These are phyloP conservation scores for Fissipunctia ypsillon DNA, from an alignment of 2,888 invertebrate species.

Conservation along the genomic window DNA sequence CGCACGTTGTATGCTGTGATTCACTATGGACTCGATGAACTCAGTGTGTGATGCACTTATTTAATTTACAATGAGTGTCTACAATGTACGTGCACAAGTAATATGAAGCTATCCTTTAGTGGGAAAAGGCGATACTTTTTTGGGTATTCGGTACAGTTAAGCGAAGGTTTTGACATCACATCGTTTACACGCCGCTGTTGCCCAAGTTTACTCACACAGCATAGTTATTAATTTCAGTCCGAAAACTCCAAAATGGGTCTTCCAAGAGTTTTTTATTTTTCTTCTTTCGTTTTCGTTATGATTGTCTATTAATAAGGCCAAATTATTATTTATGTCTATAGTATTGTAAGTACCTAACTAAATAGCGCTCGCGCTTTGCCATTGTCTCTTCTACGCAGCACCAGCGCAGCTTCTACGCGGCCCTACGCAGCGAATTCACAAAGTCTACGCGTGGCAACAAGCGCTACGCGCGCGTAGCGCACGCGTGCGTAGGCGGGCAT, in stretches of 20 bases:
- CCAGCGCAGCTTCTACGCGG: background rate
- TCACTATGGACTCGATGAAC: conserved; percentile 65
- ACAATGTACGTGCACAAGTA: background rate
- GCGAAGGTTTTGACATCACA: background rate
- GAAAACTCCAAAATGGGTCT: background rate
- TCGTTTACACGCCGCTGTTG: background rate
- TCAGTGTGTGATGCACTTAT: conserved; percentile 55
- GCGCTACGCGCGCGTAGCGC: too few species aligned
- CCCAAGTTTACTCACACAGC: background rate
- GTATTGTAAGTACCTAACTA: background rate
- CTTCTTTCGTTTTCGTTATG: background rate
- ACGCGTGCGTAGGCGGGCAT: too few species aligned
- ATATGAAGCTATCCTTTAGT: background rate
- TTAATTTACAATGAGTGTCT: conserved; percentile 36
- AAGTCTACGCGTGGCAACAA: background rate
- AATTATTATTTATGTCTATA: background rate
- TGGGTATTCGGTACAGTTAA: background rate
- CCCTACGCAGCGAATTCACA: conserved; percentile 8
- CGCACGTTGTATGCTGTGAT: conserved; percentile 69
- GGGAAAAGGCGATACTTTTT: background rate
- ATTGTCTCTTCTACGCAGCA: background rate
- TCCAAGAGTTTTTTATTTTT: background rate
- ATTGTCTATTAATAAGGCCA: background rate
- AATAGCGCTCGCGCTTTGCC: background rate
- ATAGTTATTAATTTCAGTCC: background rate